Evolutionary conservation across 1,140 invertebrate genomes (phyloP), one percentile per base, ranked within the genome.

Genomic region (Pseudomyrmex cubaensis): DNA sequence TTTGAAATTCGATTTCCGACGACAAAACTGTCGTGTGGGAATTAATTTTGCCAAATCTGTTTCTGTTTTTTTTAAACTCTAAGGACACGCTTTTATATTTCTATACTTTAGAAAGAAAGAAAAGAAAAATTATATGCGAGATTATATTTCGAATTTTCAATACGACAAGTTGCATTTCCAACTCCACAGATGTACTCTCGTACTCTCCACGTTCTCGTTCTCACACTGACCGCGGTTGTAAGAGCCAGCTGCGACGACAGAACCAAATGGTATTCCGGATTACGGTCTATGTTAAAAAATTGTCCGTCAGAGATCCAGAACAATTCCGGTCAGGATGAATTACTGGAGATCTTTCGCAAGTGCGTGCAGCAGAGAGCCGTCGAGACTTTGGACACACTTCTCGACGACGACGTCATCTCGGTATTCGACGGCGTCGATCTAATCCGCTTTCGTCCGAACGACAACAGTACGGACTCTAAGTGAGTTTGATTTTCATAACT

Each of bases 371-470:
- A 86, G 10, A 88, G 90, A 35, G 89, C 87, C 1, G 44, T 93
- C 17, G 70, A 87, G 8, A 87, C 88, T 1, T 73, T 93, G 9
- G 92, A 94, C 64, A 73, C 74, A 7, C 44, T 93, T n/a, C 67
- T 94, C 7, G 74, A 74, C 1, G 72, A 91, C 20, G 90, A 94
- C 61, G 62, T 92, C 15, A 94, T 94, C 63, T 85, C 92, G 2
- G 48, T 94, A n/a, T 59, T 91, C 12, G 88, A 92, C 20, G 93
- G 93, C 8, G 44, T 94, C 57, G 77, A 91, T 57, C 76, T 94
- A 7, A 83, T 94, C 4, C 87, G 91, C 0, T 91, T 88, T 35
- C 86, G 86, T 3, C 46, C 84, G 1, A 64, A 56, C 25, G 57
- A 80, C 9, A 80, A 80, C 12, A 62, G 15, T 35, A 84, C 64